Evolutionary conservation across 2,888 invertebrate genomes (phyloP).

Genomic region (Philhelius pedissequus): DNA sequence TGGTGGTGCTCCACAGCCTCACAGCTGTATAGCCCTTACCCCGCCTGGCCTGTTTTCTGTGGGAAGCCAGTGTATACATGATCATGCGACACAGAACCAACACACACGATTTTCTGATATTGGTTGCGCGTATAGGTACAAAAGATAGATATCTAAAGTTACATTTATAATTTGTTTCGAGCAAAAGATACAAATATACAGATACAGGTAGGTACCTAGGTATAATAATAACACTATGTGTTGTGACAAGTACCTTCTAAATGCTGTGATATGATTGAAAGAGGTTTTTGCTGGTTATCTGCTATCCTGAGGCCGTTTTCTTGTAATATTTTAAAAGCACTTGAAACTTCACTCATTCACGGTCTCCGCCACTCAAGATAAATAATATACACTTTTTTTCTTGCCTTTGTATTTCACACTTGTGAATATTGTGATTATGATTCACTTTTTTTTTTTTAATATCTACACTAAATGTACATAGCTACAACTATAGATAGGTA

Average conservation of each 20-base stretch:
- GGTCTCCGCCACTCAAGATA: constrained; percentile 57
- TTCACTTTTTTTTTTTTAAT: constrained; percentile 47
- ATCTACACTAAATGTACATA: constrained; percentile 29
- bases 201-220: background rate
- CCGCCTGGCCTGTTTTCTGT: background rate
- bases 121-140: background rate
- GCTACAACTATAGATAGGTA: constrained; percentile 15
- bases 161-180: constrained; percentile 13
- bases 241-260: constrained; percentile 60
- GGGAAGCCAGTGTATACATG: background rate
- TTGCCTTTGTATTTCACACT: constrained; percentile 35
- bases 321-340: constrained; percentile 44
- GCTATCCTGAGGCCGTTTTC: constrained; percentile 64
- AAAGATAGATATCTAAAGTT: constrained; percentile 4
- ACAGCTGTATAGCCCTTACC: background rate
- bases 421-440: constrained; percentile 55
- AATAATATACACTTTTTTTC: constrained; percentile 25
- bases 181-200: constrained; percentile 7
- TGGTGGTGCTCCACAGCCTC: background rate
- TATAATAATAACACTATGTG: background rate
- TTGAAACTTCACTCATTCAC: constrained; percentile 53
- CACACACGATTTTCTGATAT: constrained; percentile 27
- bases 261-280: constrained; percentile 61
- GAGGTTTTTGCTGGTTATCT: constrained; percentile 60
- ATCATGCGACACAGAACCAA: constrained; percentile 54